Base-by-base conservation (phyloP, 2,888 invertebrate genomes). In the Phortica magna region DNA sequence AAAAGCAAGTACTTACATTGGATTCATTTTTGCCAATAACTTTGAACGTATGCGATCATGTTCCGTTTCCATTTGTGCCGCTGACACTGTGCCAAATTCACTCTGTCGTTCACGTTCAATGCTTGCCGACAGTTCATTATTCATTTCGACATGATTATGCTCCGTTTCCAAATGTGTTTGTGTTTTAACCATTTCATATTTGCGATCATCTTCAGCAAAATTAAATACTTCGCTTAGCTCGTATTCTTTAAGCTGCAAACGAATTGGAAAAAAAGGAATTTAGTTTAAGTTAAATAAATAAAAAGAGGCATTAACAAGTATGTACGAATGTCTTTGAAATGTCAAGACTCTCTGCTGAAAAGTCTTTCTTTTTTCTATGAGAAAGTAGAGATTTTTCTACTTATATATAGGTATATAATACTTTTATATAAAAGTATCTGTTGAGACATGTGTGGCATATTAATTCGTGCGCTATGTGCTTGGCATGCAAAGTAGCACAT, bases 201-300 rank as follows among this genome's bases (percentile, higher is more conserved):
- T 93, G 81, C 94, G 93, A 87, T 96, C 96, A 91, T 96, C 96
- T 91, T 96, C 96, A 83, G 94, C 93, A 89, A 95, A 95, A 93
- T 96, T 96, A 92, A 97, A 97, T 81, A 96, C 96, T 93, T 97
- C 96, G 82, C 96, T 95, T 83, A 97, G 93, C 91, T 96, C 96
- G 93, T 97, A 97, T 92, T 97, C 97, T 88, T 96, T 96, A 81
- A 97, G 93, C 97, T 97, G 93, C 43, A 84, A 87, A 70, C 80
- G 61, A 68, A 65, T 43, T 70, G 73, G 14, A 3, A 74, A 67
- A 48, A 74, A 10, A 53, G 61, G 17, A 48, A 48, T 48, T 48
- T 6, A 31, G 31, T 5, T 5, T 2, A 14, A 48, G 9, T 48
- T 48, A 48, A 12, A 12, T 48, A 14, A 48, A n/a, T n/a, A n/a